Evolutionary conservation across 2,888 invertebrate species (phyloP).

Genomic region (Heteropelma amictum): DNA sequence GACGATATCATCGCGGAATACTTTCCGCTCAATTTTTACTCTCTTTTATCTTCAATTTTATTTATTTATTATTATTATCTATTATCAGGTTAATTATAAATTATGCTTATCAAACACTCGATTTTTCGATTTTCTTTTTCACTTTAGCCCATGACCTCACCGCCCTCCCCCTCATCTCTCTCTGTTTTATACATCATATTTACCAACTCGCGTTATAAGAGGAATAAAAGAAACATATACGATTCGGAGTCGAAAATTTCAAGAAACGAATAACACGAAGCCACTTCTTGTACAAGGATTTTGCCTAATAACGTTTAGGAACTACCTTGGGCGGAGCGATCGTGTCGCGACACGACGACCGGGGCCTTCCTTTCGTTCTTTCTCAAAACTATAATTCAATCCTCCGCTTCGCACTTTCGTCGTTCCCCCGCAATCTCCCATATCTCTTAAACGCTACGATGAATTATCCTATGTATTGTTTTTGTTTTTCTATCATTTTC

Average conservation of each 20-base stretch:
- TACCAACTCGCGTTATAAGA: no score
- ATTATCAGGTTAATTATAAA: conserved; percentile 70
- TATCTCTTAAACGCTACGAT: conserved; percentile 50
- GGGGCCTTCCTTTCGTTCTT: conserved; percentile 2
- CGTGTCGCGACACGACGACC: conserved; percentile 48
- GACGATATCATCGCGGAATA: conserved; percentile 33
- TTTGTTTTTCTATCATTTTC: conserved; percentile 21
- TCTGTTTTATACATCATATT: not conserved
- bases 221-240: conserved; percentile 5
- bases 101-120: conserved; percentile 71
- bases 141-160: not conserved
- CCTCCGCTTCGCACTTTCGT: conserved; percentile 21
- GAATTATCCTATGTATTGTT: conserved; percentile 49
- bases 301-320: conserved; percentile 62
- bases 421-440: conserved; percentile 43
- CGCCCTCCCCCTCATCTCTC: conserved; percentile 38
- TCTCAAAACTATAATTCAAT: conserved; percentile 26
- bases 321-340: conserved; percentile 71
- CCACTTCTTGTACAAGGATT: conserved; percentile 32
- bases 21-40: conserved; percentile 16
- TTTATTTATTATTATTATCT: no score
- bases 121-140: conserved; percentile 41
- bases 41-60: conserved; percentile 31
- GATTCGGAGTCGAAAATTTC: no score
- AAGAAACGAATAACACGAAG: no score